Evolutionary conservation across 2,888 invertebrate species (phyloP).

Genomic region (Meta bourneti): DNA sequence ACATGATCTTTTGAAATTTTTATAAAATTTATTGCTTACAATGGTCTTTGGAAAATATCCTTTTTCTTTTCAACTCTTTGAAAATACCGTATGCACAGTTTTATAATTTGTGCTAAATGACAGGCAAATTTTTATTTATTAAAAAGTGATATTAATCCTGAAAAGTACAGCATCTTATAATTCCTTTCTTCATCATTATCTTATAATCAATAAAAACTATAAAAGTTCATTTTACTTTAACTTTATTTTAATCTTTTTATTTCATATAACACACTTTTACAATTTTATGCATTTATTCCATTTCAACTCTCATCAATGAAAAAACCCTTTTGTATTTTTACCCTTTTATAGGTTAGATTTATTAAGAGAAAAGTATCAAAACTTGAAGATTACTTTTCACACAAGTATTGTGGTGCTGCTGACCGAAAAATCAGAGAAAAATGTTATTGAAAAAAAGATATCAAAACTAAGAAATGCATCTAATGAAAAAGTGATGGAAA

Average conservation of each 20-base stretch:
- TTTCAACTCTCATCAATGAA: too few relatives aligned
- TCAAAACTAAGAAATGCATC: conserved; percentile 82
- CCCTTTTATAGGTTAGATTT: conserved; percentile 27
- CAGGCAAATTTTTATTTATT: too few relatives aligned
- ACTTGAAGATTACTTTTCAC: conserved; percentile 90
- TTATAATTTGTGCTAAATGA: too few relatives aligned
- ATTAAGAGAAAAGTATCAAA: conserved; percentile 30
- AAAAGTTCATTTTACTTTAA: background rate
- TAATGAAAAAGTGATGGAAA: conserved; percentile 91
- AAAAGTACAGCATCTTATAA: too few relatives aligned
- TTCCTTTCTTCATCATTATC: too few relatives aligned
- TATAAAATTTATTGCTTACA: too few relatives aligned
- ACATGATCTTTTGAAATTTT: too few relatives aligned
- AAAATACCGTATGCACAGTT: too few relatives aligned
- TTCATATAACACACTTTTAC: background rate
- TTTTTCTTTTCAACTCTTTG: too few relatives aligned
- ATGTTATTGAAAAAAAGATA: conserved; percentile 76
- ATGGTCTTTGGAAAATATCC: too few relatives aligned
- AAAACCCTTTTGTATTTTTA: background rate
- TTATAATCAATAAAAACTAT: background rate
- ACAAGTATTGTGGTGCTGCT: conserved; percentile 91
- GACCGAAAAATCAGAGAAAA: conserved; percentile 90
- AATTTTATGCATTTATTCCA: background rate
- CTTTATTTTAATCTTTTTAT: background rate
- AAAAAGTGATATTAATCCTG: too few relatives aligned